Base-by-base conservation (phyloP, 2,888 invertebrate species). In the Emmelina monodactyla region DNA sequence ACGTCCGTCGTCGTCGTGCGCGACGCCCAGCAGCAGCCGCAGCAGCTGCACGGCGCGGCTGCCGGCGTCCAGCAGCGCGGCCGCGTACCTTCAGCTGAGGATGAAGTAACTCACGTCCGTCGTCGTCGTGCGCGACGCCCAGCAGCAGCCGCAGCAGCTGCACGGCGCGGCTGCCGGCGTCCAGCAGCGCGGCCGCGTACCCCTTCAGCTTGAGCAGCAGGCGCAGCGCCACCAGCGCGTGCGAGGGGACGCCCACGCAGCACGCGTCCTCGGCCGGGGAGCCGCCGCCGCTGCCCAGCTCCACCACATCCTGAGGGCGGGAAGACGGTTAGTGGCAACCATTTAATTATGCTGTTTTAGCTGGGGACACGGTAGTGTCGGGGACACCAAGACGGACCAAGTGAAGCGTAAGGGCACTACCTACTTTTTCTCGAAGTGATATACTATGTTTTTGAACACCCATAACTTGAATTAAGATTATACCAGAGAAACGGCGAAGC, bases 1-100 rank as follows among this genome's bases (percentile, higher is more conserved):
- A 88, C 89, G 89, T 62, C 94, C 94, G 71, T 94, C 93, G 31
- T 94, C 94, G 56, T 95, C 94, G 52, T 94, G 93, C 2, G 92
- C 89, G 4, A 94, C 94, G 14, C 96, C 96, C 13, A 97, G 82
- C 22, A 94, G 89, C 33, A 97, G 81, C 4, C 95, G 81, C 43
- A 97, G 76, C 41, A 97, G 82, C 59, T 92, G 93, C 53, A 92
- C 89, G 0, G 96, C 96, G 42, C 89, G 85, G 45, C 91, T 85
- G 50, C 91, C 88, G 63, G 92, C 92, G 46, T 87, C 85, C 14
- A 97, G 81, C 42, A 97, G 67, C 29, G 94, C 91, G 61, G 92
- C 93, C 0, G 95, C 94, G 62, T 95, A 97, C 2, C 94, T 91
- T 19, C 5, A 9, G 9, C 19, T 19, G 6, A 19, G 9, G 19